These are phyloP conservation scores for Bombus terrestris DNA, from an alignment of 1,140 invertebrate species.

Conservation along the genomic window DNA sequence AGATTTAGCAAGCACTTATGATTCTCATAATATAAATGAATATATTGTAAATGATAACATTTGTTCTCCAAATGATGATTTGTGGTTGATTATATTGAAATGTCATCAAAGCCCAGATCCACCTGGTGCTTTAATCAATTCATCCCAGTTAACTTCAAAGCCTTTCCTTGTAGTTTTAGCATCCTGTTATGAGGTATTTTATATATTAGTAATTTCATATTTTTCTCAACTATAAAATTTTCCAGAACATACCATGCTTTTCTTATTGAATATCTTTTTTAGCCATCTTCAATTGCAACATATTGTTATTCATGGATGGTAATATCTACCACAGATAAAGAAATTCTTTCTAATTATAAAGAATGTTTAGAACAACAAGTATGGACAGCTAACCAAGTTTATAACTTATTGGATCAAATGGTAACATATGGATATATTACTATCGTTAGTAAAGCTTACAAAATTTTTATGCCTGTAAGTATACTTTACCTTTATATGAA, in stretches of 20 bases:
- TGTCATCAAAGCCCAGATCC: slow-evolving; percentile 88
- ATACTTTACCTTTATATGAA: slow-evolving; percentile 41
- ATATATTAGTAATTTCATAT: not conserved
- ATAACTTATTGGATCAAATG: slow-evolving; percentile 82
- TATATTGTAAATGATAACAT: not conserved
- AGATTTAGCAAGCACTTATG: slow-evolving; percentile 22
- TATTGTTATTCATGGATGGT: slow-evolving; percentile 86
- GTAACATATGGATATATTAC: slow-evolving; percentile 82
- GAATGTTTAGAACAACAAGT: slow-evolving; percentile 75
- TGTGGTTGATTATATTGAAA: slow-evolving; percentile 85
- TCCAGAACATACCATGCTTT: not conserved
- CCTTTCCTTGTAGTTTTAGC: slow-evolving; percentile 86
- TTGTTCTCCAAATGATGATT: slow-evolving; percentile 76
- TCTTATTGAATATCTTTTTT: slow-evolving; percentile 38
- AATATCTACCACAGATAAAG: slow-evolving; percentile 79
- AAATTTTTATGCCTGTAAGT: slow-evolving; percentile 86
- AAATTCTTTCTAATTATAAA: slow-evolving; percentile 77
- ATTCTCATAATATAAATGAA: slow-evolving; percentile 17
- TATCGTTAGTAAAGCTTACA: slow-evolving; percentile 84
- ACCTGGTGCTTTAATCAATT: slow-evolving; percentile 84
- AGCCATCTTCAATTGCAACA: slow-evolving; percentile 86
- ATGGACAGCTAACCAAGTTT: slow-evolving; percentile 78
- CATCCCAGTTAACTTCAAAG: slow-evolving; percentile 83
- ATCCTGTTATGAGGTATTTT: slow-evolving; percentile 86
- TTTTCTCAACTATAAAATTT: not conserved